These are phyloP conservation scores for Galeopsomyia nigrocyanea DNA, from an alignment of 2,888 invertebrate genomes.

Conservation along the genomic window DNA sequence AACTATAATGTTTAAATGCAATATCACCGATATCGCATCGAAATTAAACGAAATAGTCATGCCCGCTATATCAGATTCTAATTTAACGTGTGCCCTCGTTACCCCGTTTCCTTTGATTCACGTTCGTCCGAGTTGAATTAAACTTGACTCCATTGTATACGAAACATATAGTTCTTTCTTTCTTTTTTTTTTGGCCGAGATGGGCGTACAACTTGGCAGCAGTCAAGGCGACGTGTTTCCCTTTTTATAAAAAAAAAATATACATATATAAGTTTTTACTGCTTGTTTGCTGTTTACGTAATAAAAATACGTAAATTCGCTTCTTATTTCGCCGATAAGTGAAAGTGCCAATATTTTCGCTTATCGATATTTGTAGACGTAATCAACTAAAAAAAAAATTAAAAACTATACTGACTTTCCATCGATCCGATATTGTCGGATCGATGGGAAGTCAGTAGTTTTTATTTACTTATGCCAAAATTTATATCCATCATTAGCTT, in stretches of 20 bases:
- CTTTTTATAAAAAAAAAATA: neutral
- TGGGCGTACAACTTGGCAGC: neutral
- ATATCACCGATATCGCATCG: too few relatives aligned
- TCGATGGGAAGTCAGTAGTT: too few relatives aligned
- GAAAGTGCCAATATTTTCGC: too few relatives aligned
- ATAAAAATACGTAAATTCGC: neutral
- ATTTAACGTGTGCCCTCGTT: neutral
- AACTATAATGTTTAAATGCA: neutral
- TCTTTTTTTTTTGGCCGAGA: constrained; percentile 19
- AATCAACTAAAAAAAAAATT: too few relatives aligned
- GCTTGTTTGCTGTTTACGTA: neutral
- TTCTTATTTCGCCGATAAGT: too few relatives aligned
- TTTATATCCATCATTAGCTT: too few relatives aligned
- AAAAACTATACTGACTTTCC: too few relatives aligned
- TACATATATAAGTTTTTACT: neutral
- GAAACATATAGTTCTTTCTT: neutral
- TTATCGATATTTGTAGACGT: too few relatives aligned
- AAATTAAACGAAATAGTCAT: too few relatives aligned
- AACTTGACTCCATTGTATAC: neutral
- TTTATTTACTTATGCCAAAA: too few relatives aligned
- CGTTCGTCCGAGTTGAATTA: constrained; percentile 3
- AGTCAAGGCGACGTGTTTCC: neutral
- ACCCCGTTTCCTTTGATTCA: neutral
- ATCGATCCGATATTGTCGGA: too few relatives aligned
- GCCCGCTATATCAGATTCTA: too few relatives aligned